Evolutionary conservation across 2,888 invertebrate species (phyloP).

Genomic region (Phasia obesa): DNA sequence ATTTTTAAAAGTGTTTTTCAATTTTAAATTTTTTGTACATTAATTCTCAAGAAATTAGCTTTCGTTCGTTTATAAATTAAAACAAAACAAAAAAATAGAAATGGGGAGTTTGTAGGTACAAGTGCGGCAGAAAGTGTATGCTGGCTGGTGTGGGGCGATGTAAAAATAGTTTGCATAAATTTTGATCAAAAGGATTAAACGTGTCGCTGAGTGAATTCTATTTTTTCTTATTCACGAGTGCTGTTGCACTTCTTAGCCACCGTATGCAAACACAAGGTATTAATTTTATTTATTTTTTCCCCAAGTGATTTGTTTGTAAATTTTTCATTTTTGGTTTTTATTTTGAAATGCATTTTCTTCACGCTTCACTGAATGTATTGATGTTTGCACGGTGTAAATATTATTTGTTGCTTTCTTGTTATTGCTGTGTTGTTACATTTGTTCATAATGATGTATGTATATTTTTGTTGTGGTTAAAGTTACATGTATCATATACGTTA

Average conservation of each 20-base stretch:
- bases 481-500: conserved; percentile 35
- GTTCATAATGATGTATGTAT: conserved; percentile 5
- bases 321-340: conserved; percentile 4
- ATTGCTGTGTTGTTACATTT: conserved; percentile 34
- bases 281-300: conserved; percentile 48
- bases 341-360: conserved; percentile 51
- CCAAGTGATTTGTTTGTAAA: conserved; percentile 55
- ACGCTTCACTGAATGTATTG: conserved; percentile 67
- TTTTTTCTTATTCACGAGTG: background rate
- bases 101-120: background rate
- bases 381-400: conserved; percentile 65
- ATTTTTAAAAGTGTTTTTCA: conserved; percentile 52
- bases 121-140: conserved; percentile 16
- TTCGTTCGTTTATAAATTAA: conserved; percentile 44
- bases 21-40: conserved; percentile 30
- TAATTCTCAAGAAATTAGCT: conserved; percentile 66
- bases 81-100: conserved; percentile 1
- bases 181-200: conserved; percentile 69
- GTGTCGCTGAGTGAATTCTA: conserved; percentile 62
- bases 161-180: conserved; percentile 68
- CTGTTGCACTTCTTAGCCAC: conserved; percentile 35
- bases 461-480: conserved; percentile 9
- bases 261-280: conserved; percentile 68
- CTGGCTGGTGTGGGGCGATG: conserved; percentile 30
- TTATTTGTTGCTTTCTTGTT: conserved; percentile 36